Evolutionary conservation across 1,140 invertebrate species (phyloP).

Genomic region (Mamestra configurata): DNA sequence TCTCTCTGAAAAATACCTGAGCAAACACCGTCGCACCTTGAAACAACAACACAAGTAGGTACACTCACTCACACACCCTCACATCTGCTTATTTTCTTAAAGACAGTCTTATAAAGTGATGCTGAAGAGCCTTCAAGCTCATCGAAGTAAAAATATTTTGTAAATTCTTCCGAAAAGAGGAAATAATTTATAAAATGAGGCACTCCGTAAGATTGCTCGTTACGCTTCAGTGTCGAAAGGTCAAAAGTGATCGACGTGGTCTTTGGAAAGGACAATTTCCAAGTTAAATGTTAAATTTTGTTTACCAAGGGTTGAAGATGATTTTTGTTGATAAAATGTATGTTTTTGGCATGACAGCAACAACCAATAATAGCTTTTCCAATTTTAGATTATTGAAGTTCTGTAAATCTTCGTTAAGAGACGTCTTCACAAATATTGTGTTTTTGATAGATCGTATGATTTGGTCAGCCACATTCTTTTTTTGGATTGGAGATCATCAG

Average conservation of each 20-base stretch:
- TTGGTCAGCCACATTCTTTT: no score
- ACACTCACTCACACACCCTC: neutral
- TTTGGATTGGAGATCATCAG: no score
- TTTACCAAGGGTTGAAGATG: conserved; percentile 1
- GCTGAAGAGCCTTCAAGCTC: neutral
- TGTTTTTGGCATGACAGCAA: neutral
- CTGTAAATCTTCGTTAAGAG: no score
- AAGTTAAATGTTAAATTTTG: conserved; percentile 31
- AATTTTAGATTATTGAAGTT: neutral
- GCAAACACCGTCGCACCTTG: no score
- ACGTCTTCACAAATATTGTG: no score
- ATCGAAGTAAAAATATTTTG: conserved; percentile 31
- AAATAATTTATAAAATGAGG: conserved; percentile 52
- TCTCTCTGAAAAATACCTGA: no score
- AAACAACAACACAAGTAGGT: no score
- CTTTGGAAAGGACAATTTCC: conserved; percentile 21
- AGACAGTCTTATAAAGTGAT: neutral
- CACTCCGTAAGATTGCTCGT: conserved; percentile 47
- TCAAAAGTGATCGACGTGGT: conserved; percentile 43
- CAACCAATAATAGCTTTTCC: neutral
- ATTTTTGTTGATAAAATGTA: neutral
- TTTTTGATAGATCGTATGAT: no score
- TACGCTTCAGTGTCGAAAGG: conserved; percentile 35
- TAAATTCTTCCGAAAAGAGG: conserved; percentile 35
- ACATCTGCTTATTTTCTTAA: neutral